These are phyloP conservation scores for Gortyna flavago DNA, from an alignment of 2,888 invertebrate genomes.

Conservation along the genomic window DNA sequence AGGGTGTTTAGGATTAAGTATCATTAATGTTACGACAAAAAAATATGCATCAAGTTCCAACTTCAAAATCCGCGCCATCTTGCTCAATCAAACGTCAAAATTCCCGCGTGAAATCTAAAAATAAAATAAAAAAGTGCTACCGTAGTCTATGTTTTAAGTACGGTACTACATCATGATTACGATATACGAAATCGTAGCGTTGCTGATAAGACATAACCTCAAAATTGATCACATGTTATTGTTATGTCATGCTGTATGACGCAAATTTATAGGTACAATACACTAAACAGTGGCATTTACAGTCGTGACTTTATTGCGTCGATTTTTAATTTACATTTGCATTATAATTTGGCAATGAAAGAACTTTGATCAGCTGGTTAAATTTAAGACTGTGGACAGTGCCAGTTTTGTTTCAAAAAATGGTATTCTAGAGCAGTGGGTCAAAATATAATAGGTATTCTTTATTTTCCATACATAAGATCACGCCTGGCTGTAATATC, in stretches of 20 bases:
- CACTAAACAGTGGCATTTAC: slow-evolving; percentile 18
- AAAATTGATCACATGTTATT: slow-evolving; percentile 66
- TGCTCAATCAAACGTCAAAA: slow-evolving; percentile 43
- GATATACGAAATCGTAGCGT: slow-evolving; percentile 29
- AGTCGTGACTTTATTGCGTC: slow-evolving; percentile 20
- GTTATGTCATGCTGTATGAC: slow-evolving; percentile 54
- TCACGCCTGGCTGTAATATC: neutral
- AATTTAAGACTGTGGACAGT: neutral
- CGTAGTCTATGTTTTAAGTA: slow-evolving; percentile 36
- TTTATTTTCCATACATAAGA: neutral
- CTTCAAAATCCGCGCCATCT: slow-evolving; percentile 44
- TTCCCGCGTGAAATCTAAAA: slow-evolving; percentile 41
- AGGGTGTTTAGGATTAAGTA: neutral
- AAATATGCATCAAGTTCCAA: neutral
- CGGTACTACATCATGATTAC: slow-evolving; percentile 31
- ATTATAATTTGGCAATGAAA: slow-evolving; percentile 35
- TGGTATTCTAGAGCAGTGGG: neutral
- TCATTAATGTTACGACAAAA: neutral
- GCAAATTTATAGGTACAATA: slow-evolving; percentile 22
- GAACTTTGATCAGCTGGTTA: slow-evolving; percentile 40
- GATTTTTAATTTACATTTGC: slow-evolving; percentile 36
- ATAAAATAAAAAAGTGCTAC: slow-evolving; percentile 22
- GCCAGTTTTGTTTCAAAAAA: neutral
- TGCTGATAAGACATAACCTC: slow-evolving; percentile 64
- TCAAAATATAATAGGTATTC: neutral